Conservation (phyloP, 2,888 invertebrate species). For the Parthenolecanium corni region DNA sequence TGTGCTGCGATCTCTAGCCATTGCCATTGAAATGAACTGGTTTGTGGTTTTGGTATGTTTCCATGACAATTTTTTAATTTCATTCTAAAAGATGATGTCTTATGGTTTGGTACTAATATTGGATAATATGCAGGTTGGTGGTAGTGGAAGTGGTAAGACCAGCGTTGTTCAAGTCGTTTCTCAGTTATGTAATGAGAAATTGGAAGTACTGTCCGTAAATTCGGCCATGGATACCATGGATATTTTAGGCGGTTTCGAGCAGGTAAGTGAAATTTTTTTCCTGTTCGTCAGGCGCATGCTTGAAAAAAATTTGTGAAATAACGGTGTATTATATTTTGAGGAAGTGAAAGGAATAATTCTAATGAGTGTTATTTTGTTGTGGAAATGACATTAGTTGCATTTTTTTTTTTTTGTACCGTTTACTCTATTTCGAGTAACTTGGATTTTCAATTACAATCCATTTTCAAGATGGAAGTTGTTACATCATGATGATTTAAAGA, state of each 20-base stretch:
- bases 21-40: conserved; percentile 85
- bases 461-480: no score
- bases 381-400: no score
- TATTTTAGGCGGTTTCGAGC: conserved; percentile 94
- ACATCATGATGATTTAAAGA: no score
- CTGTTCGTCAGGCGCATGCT: no score
- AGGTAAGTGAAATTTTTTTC: conserved; percentile 48
- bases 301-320: no score
- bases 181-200: conserved; percentile 56
- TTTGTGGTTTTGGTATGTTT: conserved; percentile 67
- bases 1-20: conserved; percentile 63
- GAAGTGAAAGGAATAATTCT: no score
- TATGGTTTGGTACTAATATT: conserved; percentile 1
- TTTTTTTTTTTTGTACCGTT: no score
- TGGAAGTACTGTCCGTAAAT: conserved; percentile 69
- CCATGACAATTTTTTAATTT: not conserved
- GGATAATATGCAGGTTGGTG: conserved; percentile 49
- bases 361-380: no score
- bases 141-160: conserved; percentile 67
- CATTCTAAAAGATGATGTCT: not conserved
- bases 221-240: conserved; percentile 91
- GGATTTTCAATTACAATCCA: no score
- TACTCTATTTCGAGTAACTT: no score
- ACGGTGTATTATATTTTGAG: no score
- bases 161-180: conserved; percentile 64